Base-by-base conservation (phyloP, 2,797 vertebrate genomes). In the Apogon talboti region DNA sequence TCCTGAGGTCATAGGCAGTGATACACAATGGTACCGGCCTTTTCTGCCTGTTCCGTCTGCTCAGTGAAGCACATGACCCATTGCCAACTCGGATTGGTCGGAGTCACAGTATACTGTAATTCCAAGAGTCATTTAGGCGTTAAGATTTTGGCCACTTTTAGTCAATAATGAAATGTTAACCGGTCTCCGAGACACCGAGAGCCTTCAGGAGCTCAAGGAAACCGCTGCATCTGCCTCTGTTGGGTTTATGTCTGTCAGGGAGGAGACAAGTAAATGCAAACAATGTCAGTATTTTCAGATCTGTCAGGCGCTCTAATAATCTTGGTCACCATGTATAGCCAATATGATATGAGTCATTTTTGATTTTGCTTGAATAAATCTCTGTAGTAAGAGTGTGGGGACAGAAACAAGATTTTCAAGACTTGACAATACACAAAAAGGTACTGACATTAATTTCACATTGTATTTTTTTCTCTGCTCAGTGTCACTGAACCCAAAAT, bases 1-100 rank as follows among this genome's bases (percentile, higher is more conserved):
- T 55, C 45, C 46, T 21, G 56, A 69, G 59, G 63, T 78, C 68
- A 71, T 11, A 21, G 67, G 72, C 55, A 64, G 38, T 67, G 66
- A 75, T 51, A 56, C 56, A 44, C 16, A 37, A 18, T 33, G 16
- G 52, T 65, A 63, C 72, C 15, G 38, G 15, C 51, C 41, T 69
- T 60, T 71, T 44, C 50, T 35, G 42, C 51, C 41, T 69, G 57
- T 71, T 44, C 50, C 28, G 42, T 74, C 48, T 76, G 58, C 60
- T 78, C 49, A 63, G 43, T 60, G 45, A 80, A 62, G 72, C 41
- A 24, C 40, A 61, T 51, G 50, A 82, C 63, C 50, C 28, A 33
- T 44, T 52, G n/a, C 45, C 35, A 59, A 58, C 56, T 52, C 57
- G 44, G 62, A 75, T 37, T 52, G 54, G n/a, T 68, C 56, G 52